Evolutionary conservation across 2,113 vertebrate species (phyloP).

Genomic region (Puntigrus tetrazona): DNA sequence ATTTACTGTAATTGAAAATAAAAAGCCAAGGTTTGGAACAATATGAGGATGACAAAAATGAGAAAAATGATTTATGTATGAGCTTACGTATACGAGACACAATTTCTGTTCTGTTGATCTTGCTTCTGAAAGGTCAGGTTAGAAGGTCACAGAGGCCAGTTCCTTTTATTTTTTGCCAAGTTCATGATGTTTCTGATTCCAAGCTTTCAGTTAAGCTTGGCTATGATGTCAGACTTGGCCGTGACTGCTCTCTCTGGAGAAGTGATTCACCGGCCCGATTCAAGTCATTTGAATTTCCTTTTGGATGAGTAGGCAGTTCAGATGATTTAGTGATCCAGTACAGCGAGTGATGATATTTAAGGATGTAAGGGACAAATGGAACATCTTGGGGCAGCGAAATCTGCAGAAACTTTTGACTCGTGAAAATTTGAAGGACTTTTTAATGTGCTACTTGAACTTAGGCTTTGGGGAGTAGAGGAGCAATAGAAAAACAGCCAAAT

Average conservation of each 20-base stretch:
- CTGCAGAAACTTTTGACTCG: conserved; percentile 12
- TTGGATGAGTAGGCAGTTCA: conserved; percentile 24
- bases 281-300: conserved; percentile 39
- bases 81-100: not conserved
- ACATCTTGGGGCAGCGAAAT: not conserved
- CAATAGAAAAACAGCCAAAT: not conserved
- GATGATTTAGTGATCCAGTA: conserved; percentile 38
- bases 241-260: not conserved
- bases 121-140: not conserved
- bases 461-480: not conserved
- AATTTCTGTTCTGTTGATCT: not conserved
- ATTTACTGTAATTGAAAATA: not conserved
- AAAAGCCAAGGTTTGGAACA: not conserved
- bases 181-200: conserved; percentile 22
- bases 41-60: not conserved
- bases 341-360: conserved; percentile 20
- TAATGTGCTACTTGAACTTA: conserved; percentile 32
- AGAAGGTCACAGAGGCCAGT: conserved; percentile 21
- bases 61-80: not conserved
- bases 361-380: conserved; percentile 15
- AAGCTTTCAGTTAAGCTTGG: not conserved
- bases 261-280: not conserved
- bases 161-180: conserved; percentile 12
- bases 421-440: conserved; percentile 37
- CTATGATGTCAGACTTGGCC: conserved; percentile 35